These are phyloP conservation scores for Xenus cinereus DNA, from an alignment of 2,113 vertebrate species.

Conservation along the genomic window DNA sequence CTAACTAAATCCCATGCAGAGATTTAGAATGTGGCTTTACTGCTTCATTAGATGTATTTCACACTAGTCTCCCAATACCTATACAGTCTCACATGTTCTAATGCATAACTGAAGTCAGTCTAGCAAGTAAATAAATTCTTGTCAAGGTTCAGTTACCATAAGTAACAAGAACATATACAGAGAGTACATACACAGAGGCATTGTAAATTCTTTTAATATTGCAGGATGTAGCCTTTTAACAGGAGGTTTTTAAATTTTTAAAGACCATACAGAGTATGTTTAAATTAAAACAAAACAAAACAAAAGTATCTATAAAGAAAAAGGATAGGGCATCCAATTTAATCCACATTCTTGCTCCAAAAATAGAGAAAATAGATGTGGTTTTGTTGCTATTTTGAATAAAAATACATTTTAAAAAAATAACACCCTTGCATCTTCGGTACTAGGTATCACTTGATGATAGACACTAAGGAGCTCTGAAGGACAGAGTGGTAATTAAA, in stretches of 20 bases:
- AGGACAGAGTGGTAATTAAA: neutral
- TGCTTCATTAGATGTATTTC: neutral
- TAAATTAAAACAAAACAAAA: neutral
- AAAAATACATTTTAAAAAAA: neutral
- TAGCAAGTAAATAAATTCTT: neutral
- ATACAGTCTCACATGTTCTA: neutral
- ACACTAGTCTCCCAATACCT: neutral
- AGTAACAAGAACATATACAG: neutral
- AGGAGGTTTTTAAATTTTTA: neutral
- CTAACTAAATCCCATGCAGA: neutral
- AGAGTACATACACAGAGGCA: neutral
- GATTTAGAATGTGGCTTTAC: neutral
- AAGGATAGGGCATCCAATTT: neutral
- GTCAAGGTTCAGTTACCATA: neutral
- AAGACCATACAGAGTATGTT: neutral
- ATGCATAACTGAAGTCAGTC: neutral
- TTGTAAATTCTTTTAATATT: neutral
- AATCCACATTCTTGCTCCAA: neutral
- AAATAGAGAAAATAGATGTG: neutral
- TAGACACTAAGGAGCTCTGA: neutral
- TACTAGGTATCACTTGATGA: fast-evolving
- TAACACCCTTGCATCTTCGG: neutral
- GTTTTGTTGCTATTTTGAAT: neutral
- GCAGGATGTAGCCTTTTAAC: neutral
- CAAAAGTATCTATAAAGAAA: neutral